Conservation (phyloP, 1,140 invertebrate genomes). For the Zaprionus camerounensis region DNA sequence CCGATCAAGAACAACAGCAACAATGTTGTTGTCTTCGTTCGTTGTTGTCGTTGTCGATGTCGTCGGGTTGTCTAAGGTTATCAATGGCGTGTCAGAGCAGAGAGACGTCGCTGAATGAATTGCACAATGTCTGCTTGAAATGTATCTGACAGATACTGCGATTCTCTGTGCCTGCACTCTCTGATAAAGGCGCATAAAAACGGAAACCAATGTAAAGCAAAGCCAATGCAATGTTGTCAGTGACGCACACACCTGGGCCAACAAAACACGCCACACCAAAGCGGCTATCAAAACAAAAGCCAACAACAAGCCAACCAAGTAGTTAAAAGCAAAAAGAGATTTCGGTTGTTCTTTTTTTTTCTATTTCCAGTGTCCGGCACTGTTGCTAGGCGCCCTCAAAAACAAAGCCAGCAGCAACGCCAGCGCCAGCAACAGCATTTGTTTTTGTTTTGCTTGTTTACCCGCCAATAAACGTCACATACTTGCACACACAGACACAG, state of each 20-base stretch:
- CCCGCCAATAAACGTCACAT: conserved; percentile 30
- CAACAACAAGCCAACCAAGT: conserved; percentile 63
- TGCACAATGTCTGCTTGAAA: conserved; percentile 7
- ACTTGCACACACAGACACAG: conserved; percentile 19
- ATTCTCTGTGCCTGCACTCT: neutral
- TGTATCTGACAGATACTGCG: conserved; percentile 15
- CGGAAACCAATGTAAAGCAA: conserved; percentile 15
- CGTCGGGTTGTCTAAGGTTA: conserved; percentile 66
- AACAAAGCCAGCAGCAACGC: conserved; percentile 46
- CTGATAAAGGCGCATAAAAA: conserved; percentile 17
- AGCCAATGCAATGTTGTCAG: conserved; percentile 16
- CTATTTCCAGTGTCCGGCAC: conserved; percentile 27
- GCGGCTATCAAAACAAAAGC: conserved; percentile 72
- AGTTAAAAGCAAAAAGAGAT: conserved; percentile 48
- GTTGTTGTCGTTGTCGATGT: conserved; percentile 30
- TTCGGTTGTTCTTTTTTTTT: conserved; percentile 18
- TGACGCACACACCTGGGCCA: conserved; percentile 11
- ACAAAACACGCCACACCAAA: conserved; percentile 65
- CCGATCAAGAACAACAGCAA: conserved; percentile 46
- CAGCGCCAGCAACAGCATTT: conserved; percentile 42
- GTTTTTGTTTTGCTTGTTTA: conserved; percentile 53
- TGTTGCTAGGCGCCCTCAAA: conserved; percentile 69
- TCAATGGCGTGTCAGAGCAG: conserved; percentile 35
- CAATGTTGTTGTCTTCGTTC: conserved; percentile 31
- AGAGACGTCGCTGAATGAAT: conserved; percentile 21